phyloP scores from a whole-genome alignment of 2,888 invertebrate genomes.

The Papilio demoleus region DNA sequence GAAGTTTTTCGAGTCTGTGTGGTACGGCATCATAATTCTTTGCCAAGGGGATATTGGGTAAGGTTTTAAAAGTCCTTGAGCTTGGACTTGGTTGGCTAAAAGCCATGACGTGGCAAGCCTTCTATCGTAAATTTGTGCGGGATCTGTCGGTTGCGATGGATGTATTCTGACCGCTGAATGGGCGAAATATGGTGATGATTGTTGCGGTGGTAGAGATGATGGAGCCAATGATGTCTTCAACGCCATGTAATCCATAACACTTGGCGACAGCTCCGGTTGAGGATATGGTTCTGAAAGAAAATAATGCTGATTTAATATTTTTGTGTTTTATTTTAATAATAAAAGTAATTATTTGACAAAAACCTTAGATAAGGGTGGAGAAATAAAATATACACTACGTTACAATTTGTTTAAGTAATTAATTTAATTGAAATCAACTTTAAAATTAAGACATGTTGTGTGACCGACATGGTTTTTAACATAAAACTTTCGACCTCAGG shows the following conservation, averaged over 20 bases:
- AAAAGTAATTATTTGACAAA: not conserved
- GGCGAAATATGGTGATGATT: conserved; percentile 71
- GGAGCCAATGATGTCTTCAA: conserved; percentile 67
- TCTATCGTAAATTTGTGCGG: conserved; percentile 70
- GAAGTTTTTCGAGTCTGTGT: conserved; percentile 68
- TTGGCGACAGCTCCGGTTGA: conserved; percentile 68
- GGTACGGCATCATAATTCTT: conserved; percentile 83
- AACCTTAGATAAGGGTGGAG: too few species aligned
- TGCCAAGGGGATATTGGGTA: conserved; percentile 84
- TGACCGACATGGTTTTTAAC: too few species aligned
- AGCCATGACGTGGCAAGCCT: conserved; percentile 83
- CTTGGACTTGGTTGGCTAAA: conserved; percentile 80
- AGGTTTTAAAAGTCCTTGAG: conserved; percentile 76
- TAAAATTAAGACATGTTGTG: too few species aligned
- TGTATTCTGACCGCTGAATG: conserved; percentile 73
- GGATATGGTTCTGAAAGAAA: conserved; percentile 71
- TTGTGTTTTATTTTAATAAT: not conserved
- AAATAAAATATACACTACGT: too few species aligned
- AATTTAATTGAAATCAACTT: too few species aligned
- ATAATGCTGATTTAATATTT: conserved; percentile 12
- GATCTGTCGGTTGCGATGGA: conserved; percentile 65
- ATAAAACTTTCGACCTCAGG: too few species aligned
- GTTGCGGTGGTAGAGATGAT: conserved; percentile 58
- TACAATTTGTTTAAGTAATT: too few species aligned
- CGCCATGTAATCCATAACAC: conserved; percentile 77